These are phyloP conservation scores for Pelochelys cantorii DNA, from an alignment of 2,797 vertebrate species.

Conservation along the genomic window DNA sequence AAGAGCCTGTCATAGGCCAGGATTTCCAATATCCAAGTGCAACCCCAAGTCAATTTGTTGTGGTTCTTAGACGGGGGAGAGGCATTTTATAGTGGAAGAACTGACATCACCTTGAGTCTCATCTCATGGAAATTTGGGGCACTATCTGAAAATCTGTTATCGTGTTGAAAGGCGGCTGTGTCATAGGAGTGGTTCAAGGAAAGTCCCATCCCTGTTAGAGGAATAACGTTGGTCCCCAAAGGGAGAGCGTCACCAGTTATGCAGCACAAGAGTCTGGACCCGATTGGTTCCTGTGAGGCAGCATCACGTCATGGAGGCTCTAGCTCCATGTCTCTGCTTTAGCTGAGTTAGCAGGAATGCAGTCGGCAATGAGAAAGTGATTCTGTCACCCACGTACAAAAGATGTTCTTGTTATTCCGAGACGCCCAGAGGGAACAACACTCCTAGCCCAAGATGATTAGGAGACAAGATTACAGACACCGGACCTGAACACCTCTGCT, in stretches of 20 bases:
- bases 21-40: slow-evolving; percentile 14
- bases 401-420: background rate
- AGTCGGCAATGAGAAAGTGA: background rate
- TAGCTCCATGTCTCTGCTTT: fast-evolving
- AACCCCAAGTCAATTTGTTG: background rate
- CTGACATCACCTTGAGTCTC: background rate
- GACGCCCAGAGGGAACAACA: fast-evolving
- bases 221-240: background rate
- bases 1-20: background rate
- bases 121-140: background rate
- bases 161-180: background rate
- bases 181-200: background rate
- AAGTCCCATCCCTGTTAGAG: slow-evolving; percentile 26
- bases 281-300: background rate
- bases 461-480: fast-evolving
- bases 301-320: fast-evolving
- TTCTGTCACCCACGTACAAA: background rate
- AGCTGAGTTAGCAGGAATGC: background rate
- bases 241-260: background rate
- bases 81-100: slow-evolving; percentile 49
- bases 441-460: background rate
- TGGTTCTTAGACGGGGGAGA: slow-evolving; percentile 10
- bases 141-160: background rate
- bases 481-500: background rate
- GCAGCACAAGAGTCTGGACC: background rate